Conservation (phyloP, 2,888 invertebrate species). For the Teleogryllus oceanicus region DNA sequence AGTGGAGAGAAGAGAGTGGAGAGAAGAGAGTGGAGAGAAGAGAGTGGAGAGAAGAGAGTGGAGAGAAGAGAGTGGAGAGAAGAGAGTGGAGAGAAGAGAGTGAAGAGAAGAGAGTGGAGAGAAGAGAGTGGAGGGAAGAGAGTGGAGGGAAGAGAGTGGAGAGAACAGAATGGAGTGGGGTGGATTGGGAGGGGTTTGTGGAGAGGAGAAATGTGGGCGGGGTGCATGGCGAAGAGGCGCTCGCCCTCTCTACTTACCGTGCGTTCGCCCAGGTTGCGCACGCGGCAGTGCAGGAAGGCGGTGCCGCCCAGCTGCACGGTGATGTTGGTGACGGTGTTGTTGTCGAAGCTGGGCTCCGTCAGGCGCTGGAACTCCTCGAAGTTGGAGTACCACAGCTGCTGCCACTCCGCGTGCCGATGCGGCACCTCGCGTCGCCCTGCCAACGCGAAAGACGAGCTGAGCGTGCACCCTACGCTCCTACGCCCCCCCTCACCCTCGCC, state of each 20-base stretch:
- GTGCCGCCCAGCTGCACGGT: constrained; percentile 73
- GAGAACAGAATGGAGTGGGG: neutral
- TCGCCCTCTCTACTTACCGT: constrained; percentile 64
- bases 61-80: neutral
- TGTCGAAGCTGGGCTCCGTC: constrained; percentile 54
- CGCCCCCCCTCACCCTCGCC: neutral
- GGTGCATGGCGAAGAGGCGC: constrained; percentile 38
- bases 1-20: neutral
- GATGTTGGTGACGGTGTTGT: constrained; percentile 72
- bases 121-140: neutral
- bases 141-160: neutral
- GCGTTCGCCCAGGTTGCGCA: constrained; percentile 70
- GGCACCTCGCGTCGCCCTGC: constrained; percentile 44
- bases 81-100: no score
- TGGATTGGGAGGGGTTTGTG: neutral
- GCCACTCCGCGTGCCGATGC: constrained; percentile 51
- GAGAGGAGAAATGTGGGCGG: neutral
- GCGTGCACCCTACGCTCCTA: neutral
- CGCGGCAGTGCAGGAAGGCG: constrained; percentile 77
- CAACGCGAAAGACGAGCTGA: constrained; percentile 19
- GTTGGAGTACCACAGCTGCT: constrained; percentile 61
- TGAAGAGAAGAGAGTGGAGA: neutral
- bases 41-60: neutral
- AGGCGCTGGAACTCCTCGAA: constrained; percentile 53
- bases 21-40: neutral